Conservation (phyloP, 2,113 vertebrate genomes). For the Engystomops pustulosus region DNA sequence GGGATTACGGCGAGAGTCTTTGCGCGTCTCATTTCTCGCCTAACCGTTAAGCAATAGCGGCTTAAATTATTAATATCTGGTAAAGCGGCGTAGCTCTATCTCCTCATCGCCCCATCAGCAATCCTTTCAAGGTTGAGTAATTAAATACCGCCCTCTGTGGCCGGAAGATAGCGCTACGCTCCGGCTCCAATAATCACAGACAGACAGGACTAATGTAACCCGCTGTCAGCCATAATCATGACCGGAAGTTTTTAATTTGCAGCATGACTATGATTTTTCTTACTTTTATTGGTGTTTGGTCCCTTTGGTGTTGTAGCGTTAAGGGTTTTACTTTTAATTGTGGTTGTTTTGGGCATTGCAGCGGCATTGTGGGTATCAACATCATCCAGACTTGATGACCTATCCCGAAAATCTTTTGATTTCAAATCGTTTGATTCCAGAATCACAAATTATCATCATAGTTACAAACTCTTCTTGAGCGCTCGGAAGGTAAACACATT, state of each 20-base stretch:
- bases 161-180: neutral
- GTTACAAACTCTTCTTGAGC: too few species aligned
- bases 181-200: neutral
- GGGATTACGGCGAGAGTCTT: neutral
- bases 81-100: neutral
- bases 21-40: neutral
- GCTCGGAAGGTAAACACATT: too few species aligned
- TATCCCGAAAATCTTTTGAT: too few species aligned
- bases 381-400: too few species aligned
- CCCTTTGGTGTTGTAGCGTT: too few species aligned
- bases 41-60: neutral
- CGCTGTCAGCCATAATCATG: neutral
- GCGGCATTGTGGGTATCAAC: too few species aligned
- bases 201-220: neutral
- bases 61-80: conserved; percentile 51
- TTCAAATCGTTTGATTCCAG: too few species aligned
- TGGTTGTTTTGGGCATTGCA: too few species aligned
- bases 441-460: too few species aligned
- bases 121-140: neutral
- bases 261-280: too few species aligned
- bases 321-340: too few species aligned
- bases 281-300: too few species aligned
- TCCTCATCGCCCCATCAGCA: conserved; percentile 33
- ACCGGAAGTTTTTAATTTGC: neutral
- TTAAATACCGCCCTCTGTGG: conserved; percentile 30